Percentiles rank a stretch among this genome's conserved stretches.
Conservation (phyloP, 2,113 vertebrate species). For the Phaethon lepturus region DNA sequence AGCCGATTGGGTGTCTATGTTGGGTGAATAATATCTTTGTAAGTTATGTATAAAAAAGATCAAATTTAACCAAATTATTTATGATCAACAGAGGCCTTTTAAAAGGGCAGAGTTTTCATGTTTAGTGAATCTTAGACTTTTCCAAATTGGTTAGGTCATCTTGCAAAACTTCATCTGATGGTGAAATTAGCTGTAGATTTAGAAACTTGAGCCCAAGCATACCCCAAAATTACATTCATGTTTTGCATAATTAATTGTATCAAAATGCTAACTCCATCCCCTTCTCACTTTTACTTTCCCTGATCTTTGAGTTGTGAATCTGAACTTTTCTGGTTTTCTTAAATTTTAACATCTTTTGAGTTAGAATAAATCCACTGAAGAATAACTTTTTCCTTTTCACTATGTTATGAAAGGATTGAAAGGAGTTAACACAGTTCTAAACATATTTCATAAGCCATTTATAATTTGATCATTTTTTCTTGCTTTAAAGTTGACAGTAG, state of each 20-base stretch:
- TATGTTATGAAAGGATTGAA: background rate
- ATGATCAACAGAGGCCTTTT: background rate
- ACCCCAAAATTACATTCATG: background rate
- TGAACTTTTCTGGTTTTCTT: background rate
- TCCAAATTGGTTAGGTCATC: background rate
- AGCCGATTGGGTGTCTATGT: background rate
- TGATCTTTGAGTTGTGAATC: background rate
- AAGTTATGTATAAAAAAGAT: background rate
- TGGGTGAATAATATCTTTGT: background rate
- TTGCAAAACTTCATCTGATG: background rate
- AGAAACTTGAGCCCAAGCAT: background rate
- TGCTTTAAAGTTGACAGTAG: slow-evolving; percentile 54
- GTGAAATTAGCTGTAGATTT: background rate
- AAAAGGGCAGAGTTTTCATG: background rate
- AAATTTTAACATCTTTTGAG: background rate
- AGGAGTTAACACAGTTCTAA: background rate
- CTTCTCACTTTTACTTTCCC: background rate
- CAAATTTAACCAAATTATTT: background rate
- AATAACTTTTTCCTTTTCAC: background rate
- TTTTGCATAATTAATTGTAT: background rate
- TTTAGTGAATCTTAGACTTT: background rate
- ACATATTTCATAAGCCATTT: slow-evolving; percentile 44
- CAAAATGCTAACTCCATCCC: background rate
- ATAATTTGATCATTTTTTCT: slow-evolving; percentile 49
- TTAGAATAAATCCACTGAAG: background rate